Evolutionary conservation across 2,797 vertebrate species (phyloP).

Genomic region (Chrosomus eos): DNA sequence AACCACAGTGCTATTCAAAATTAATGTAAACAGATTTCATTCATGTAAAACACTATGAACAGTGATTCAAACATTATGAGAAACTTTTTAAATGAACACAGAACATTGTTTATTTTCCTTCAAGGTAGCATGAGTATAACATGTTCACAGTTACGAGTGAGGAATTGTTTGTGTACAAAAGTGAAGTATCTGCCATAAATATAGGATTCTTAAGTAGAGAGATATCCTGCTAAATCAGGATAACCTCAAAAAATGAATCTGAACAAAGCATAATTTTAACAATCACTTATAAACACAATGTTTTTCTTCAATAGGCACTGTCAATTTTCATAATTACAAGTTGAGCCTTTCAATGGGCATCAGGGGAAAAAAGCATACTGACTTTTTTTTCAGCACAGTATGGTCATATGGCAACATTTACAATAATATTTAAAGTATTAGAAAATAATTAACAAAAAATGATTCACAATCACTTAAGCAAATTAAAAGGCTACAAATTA

Average conservation of each 20-base stretch:
- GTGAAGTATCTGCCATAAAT: conserved; percentile 50
- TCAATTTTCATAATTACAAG: conserved; percentile 1
- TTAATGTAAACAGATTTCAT: conserved; percentile 34
- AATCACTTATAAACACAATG: background rate
- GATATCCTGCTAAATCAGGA: background rate
- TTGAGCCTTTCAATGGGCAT: background rate
- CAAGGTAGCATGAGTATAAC: conserved; percentile 53
- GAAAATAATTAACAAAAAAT: conserved; percentile 4
- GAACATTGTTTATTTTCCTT: conserved; percentile 56
- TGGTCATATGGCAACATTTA: conserved; percentile 1
- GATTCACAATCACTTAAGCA: background rate
- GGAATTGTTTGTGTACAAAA: conserved; percentile 56
- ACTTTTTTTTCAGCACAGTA: background rate
- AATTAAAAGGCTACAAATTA: background rate
- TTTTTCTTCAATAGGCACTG: conserved; percentile 14
- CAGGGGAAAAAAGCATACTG: background rate
- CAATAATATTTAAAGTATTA: background rate
- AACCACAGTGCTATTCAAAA: conserved; percentile 38
- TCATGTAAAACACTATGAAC: background rate
- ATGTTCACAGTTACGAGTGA: conserved; percentile 62
- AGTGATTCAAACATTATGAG: conserved; percentile 39
- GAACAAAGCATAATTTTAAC: conserved; percentile 7
- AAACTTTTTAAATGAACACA: conserved; percentile 44
- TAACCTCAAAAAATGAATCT: background rate
- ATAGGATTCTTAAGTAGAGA: conserved; percentile 31